Evolutionary conservation across 1,140 invertebrate genomes (phyloP), one percentile per base, ranked within the genome.

Genomic region (Heterodera schachtii): DNA sequence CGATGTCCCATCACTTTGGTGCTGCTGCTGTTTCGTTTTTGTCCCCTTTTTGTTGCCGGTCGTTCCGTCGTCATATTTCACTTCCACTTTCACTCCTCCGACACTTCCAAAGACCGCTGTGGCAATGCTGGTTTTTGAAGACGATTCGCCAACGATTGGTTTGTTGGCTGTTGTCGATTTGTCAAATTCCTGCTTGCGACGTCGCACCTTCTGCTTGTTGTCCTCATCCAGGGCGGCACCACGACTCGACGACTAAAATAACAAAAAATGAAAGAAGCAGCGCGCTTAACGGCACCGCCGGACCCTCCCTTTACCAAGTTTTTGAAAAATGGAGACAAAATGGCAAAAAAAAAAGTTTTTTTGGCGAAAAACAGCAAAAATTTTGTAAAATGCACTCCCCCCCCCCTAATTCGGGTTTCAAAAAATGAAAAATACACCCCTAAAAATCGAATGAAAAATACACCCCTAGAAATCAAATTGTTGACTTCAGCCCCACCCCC

Each of bases 11-110:
- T 0, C 31, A 31, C 31, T 31, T 31, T 31, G 31, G 31, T 31
- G 31, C 31, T 31, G 31, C 31, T 75, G 47, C 16, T 75, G 57
- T 8, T 76, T 66, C 57, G 21, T 41, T 60, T 76, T 76, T 21
- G 41, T 41, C 7, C 19, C 6, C 43, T 46, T 21, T 19, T 76
- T 57, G n/a, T 76, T 66, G 44, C 4, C 31, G 1, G 6, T 9
- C 11, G 49, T 6, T 41, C 75, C 44, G 19, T 66, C 49, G 16
- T 64, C 57, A 64, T 64, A 64, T 5, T 64, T 64, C 57, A 64
- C 57, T 64, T 64, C 57, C 4, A 64, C 57, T 19, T 64, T 64
- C 57, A 64, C 19, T 64, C 57, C 57, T 64, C 57, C 57, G 16
- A 1, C 16, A 64, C 13, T 64, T 64, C 19, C 57, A 19, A 64